Percentiles rank a stretch among this genome's conserved stretches.
Evolutionary conservation across 2,797 vertebrate genomes (phyloP).

Genomic region (Chelmon rostratus): DNA sequence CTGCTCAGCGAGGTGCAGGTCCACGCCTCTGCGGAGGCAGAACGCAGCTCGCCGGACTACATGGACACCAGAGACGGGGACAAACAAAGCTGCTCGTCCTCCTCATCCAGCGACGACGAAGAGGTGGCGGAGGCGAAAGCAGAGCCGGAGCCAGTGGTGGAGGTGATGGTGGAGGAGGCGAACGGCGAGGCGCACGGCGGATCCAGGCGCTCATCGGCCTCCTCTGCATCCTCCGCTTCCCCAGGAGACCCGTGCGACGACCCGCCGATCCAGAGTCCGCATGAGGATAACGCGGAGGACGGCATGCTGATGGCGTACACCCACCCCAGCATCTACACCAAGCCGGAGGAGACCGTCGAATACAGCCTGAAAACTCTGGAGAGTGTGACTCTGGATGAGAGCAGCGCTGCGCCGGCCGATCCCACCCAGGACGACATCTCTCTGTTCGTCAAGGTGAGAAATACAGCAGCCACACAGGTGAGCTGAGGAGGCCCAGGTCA

Average conservation of each 20-base stretch:
- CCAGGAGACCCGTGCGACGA: constrained; percentile 73
- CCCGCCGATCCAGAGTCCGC: constrained; percentile 26
- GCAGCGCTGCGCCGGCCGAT: constrained; percentile 51
- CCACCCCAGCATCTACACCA: constrained; percentile 13
- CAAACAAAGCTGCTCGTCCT: constrained; percentile 39
- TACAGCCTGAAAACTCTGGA: constrained; percentile 76
- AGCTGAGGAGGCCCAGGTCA: background rate
- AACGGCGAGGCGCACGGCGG: constrained; percentile 46
- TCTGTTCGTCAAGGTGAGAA: constrained; percentile 85
- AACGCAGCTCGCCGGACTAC: constrained; percentile 67
- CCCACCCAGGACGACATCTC: constrained; percentile 76
- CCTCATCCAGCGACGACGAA: constrained; percentile 63
- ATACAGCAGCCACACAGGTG: background rate
- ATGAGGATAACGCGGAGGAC: constrained; percentile 63
- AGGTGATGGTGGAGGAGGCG: constrained; percentile 26
- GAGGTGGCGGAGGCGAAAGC: background rate
- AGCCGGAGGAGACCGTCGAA: constrained; percentile 68
- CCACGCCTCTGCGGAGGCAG: constrained; percentile 35
- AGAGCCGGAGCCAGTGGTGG: constrained; percentile 6
- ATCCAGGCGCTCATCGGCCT: constrained; percentile 74
- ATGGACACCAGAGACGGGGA: constrained; percentile 67
- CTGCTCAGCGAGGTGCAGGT: constrained; percentile 68
- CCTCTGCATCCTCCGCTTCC: constrained; percentile 65
- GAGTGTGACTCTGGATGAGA: constrained; percentile 50
- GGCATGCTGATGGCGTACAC: constrained; percentile 72